Evolutionary conservation across 64 coral and sea anemone species (phyloP), one percentile per base, ranked within the genome.

Genomic region (Stylophora pistillata): DNA sequence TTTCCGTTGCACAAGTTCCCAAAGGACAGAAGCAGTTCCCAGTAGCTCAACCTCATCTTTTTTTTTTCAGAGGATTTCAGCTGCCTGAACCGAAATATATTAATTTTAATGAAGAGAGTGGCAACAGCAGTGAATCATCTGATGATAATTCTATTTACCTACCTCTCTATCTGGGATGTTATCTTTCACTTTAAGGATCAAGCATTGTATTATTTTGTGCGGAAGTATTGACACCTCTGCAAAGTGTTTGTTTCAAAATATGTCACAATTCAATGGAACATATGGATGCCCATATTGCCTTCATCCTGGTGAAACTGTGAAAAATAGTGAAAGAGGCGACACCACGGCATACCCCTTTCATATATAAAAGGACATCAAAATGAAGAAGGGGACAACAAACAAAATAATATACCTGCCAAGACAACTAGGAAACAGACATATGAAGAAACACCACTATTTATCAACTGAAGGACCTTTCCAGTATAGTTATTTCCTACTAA

Each of bases 191-290:
- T 72, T 26, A 33, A 78, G 31, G 75, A 80, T 52, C 25, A 15
- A 86, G 57, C 64, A 73, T 33, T 59, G 81, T 28, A 76, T 92
- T 72, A 47, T 92, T 16, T 65, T 86, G 15, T 86, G 74, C 78
- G 90, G 90, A 68, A 84, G 62, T 13, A 78, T 86, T 86, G 73
- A 92, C 71, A 72, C 90, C 23, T 74, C 82, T 71, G 90, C 82
- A 17, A 74, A 84, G 25, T 92, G 90, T 66, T 77, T 82, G 23
- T 86, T 92, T 76, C n/a, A 86, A 41, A 82, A 86, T 13, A 75
- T 91, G 31, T 32, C 78, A 1, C 85, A 88, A 64, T 93, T 60
- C 76, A 93, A 88, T 93, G 91, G 85, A 29, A 58, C 27, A 28
- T 81, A n/a, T n/a, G 91, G 91, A 12, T 93, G 91, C 57, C 76